A percentile compares a stretch with the other conserved stretches of the same genome.
These are phyloP conservation scores for Epirrhoe alternata DNA, from an alignment of 2,888 invertebrate species.

Conservation along the genomic window DNA sequence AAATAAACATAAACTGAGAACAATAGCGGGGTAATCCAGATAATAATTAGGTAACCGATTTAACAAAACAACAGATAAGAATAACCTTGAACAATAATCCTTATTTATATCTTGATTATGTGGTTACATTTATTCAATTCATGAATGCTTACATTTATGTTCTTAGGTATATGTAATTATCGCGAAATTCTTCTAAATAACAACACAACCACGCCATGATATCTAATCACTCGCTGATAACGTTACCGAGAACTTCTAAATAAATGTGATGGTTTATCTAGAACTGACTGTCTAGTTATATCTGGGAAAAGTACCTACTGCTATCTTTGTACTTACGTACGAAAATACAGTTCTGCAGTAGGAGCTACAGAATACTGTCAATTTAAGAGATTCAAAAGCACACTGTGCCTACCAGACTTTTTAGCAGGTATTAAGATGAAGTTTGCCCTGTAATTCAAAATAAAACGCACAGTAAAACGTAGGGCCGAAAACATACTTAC, in stretches of 20 bases:
- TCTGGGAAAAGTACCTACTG: neutral
- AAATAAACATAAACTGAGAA: neutral
- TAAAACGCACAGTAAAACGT: no score
- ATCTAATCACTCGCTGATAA: slow-evolving; percentile 57
- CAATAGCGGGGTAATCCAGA: neutral
- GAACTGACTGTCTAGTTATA: neutral
- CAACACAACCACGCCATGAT: slow-evolving; percentile 45
- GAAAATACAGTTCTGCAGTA: neutral
- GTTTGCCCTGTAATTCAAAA: no score
- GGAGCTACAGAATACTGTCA: neutral
- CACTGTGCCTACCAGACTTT: no score
- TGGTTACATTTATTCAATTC: neutral
- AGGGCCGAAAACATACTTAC: no score
- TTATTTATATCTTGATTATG: neutral
- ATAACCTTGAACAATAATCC: neutral
- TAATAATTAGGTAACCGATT: neutral
- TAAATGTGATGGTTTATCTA: neutral
- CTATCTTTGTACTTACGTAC: neutral
- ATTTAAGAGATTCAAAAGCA: neutral
- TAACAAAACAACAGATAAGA: neutral
- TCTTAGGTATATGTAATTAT: slow-evolving; percentile 32
- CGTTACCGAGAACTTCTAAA: slow-evolving; percentile 43
- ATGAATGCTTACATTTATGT: neutral
- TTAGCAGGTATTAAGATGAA: no score
- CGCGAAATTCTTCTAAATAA: slow-evolving; percentile 50